phyloP scores from a whole-genome alignment of 2,888 invertebrate species.

The Zootermopsis nevadensis region DNA sequence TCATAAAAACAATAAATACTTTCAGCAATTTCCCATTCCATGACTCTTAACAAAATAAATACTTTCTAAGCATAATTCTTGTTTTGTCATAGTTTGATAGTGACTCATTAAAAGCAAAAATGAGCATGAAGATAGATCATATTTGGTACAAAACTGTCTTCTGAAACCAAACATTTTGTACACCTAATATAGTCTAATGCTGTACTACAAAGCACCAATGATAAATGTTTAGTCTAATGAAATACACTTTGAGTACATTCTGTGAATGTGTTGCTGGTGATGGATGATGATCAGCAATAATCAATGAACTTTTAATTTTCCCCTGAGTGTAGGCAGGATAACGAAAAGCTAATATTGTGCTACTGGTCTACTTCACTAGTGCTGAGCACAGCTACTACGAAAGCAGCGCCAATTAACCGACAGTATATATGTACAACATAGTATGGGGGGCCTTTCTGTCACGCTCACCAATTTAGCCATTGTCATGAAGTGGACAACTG shows the following conservation, averaged over 20 bases:
- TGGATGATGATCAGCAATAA: background rate
- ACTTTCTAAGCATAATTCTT: too few relatives aligned
- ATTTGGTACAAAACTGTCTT: background rate
- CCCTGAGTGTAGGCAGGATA: background rate
- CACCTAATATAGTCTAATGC: background rate
- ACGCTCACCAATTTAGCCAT: conserved; percentile 39
- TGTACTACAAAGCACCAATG: background rate
- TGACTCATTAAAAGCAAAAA: background rate
- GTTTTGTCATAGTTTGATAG: too few relatives aligned
- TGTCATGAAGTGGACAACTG: background rate
- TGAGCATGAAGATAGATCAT: background rate
- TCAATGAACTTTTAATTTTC: background rate
- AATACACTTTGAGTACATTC: background rate
- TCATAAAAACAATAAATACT: too few relatives aligned
- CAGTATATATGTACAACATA: conserved; percentile 18
- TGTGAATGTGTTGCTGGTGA: background rate
- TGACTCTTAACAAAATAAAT: too few relatives aligned
- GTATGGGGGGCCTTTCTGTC: conserved; percentile 24
- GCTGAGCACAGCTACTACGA: conserved; percentile 29
- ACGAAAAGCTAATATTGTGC: conserved; percentile 21
- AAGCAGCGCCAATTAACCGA: conserved; percentile 16
- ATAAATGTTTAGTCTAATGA: background rate
- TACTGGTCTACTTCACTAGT: conserved; percentile 25
- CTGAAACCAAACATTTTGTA: background rate
- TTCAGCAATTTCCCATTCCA: too few relatives aligned